Evolutionary conservation across 1,140 invertebrate genomes (phyloP).

Genomic region (Tenebrio molitor): DNA sequence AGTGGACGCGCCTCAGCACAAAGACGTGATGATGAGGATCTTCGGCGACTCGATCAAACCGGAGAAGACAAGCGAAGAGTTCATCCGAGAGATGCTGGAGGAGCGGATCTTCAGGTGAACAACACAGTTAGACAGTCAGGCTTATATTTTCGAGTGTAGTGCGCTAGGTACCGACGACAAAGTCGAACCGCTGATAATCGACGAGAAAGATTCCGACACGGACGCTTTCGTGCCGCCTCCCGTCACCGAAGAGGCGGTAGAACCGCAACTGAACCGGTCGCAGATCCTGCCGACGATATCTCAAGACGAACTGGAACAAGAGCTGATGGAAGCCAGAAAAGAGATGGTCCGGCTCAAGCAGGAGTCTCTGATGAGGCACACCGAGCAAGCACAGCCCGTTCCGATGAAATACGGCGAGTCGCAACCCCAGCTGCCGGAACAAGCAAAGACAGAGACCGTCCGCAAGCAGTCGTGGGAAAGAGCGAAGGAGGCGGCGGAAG

Average conservation of each 20-base stretch:
- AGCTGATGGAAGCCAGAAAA: not conserved
- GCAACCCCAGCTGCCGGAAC: no score
- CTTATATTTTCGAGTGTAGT: not conserved
- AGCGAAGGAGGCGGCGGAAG: no score
- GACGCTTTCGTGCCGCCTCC: not conserved
- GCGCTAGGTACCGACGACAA: not conserved
- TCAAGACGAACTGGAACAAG: constrained; percentile 1
- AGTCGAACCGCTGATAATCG: not conserved
- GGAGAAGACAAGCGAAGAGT: not conserved
- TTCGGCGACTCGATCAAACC: not conserved
- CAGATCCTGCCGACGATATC: not conserved
- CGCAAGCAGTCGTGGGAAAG: no score
- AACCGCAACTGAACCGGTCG: not conserved
- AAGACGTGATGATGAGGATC: not conserved
- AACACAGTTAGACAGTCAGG: no score
- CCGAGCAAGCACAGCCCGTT: no score
- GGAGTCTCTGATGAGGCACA: no score
- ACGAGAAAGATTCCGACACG: constrained; percentile 4
- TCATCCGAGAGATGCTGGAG: not conserved
- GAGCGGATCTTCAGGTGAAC: not conserved
- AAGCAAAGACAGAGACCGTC: no score
- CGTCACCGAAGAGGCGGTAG: not conserved
- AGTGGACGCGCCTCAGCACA: not conserved
- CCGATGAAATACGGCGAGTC: no score
- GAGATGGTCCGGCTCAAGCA: not conserved